Conservation (phyloP, 1,140 invertebrate species). For the Bombus picipes region DNA sequence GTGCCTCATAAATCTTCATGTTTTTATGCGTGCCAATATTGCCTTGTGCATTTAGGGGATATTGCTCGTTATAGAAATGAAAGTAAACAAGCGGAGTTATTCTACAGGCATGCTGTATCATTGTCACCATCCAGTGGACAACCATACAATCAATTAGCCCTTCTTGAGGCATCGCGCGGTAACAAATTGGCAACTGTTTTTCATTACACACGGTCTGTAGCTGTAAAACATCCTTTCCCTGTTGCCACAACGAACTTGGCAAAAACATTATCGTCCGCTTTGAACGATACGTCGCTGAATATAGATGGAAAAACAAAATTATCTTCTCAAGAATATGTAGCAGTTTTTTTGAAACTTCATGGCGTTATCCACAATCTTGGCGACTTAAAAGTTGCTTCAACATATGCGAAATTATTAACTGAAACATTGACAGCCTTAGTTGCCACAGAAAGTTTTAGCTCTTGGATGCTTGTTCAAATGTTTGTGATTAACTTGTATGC, state of each 20-base stretch:
- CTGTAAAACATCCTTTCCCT: conserved; percentile 92
- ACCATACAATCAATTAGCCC: conserved; percentile 93
- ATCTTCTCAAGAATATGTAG: conserved; percentile 87
- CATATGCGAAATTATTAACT: conserved; percentile 85
- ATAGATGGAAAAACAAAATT: conserved; percentile 84
- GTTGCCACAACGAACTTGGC: conserved; percentile 91
- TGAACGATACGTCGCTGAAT: conserved; percentile 82
- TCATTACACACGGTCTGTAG: conserved; percentile 91
- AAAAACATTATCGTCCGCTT: conserved; percentile 85
- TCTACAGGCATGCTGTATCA: conserved; percentile 89
- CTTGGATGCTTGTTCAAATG: conserved; percentile 90
- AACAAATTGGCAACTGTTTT: conserved; percentile 92
- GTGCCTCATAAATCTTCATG: conserved; percentile 88
- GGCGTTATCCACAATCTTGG: conserved; percentile 85
- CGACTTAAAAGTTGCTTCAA: conserved; percentile 84
- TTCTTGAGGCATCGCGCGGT: conserved; percentile 91
- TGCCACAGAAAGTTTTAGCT: conserved; percentile 89
- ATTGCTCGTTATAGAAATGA: conserved; percentile 92
- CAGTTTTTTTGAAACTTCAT: conserved; percentile 87
- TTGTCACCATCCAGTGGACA: conserved; percentile 92
- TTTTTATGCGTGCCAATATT: conserved; percentile 93
- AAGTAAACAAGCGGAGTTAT: conserved; percentile 88
- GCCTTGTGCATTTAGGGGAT: conserved; percentile 93
- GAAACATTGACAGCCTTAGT: conserved; percentile 88
- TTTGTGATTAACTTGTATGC: conserved; percentile 89